Evolutionary conservation across 1,140 invertebrate species (phyloP).

Genomic region (Drosophila murphyi): DNA sequence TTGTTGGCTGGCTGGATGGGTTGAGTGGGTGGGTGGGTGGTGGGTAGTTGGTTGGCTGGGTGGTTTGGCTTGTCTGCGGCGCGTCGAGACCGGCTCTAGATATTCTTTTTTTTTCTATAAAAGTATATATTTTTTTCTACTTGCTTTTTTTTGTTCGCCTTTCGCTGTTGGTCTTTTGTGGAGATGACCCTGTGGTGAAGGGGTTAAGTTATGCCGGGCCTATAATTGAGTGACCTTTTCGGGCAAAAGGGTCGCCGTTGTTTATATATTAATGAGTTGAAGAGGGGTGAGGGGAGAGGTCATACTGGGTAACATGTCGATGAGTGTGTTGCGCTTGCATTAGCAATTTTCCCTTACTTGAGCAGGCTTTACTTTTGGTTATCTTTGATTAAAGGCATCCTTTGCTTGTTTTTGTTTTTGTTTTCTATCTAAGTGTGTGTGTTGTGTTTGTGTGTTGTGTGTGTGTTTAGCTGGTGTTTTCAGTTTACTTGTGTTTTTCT

Average conservation of each 20-base stretch:
- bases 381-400: conserved; percentile 30
- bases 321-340: conserved; percentile 7
- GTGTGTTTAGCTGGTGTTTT: conserved; percentile 25
- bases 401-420: conserved; percentile 10
- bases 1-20: background rate
- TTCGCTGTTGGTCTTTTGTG: background rate
- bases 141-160: conserved; percentile 15
- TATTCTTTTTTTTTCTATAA: background rate
- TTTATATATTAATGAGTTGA: conserved; percentile 48
- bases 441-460: background rate
- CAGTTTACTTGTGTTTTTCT: background rate
- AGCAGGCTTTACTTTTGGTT: conserved; percentile 13
- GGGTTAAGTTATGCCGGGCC: conserved; percentile 48
- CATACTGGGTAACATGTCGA: conserved; percentile 17
- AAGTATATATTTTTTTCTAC: background rate
- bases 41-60: conserved; percentile 22
- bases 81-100: conserved; percentile 41
- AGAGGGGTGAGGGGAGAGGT: background rate
- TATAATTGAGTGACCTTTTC: conserved; percentile 56
- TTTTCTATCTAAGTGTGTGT: background rate
- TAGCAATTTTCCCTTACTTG: background rate
- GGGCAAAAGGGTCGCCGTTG: conserved; percentile 25
- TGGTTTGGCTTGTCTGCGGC: conserved; percentile 53
- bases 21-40: conserved; percentile 19
- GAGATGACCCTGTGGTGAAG: conserved; percentile 9